These are phyloP conservation scores for Rhadina sibilatrix DNA, from an alignment of 2,113 vertebrate species.

Conservation along the genomic window DNA sequence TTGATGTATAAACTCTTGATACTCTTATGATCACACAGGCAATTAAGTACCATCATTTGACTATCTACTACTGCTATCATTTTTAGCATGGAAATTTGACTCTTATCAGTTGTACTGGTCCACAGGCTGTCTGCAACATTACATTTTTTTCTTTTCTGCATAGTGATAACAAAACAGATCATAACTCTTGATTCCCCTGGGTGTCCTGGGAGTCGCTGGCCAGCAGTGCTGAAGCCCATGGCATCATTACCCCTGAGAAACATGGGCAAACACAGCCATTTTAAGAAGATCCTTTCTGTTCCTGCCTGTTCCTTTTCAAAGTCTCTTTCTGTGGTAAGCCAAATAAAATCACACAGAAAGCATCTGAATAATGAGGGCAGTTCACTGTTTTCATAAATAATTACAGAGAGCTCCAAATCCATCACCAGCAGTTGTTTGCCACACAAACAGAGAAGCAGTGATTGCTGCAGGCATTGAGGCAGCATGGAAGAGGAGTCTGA, in stretches of 20 bases:
- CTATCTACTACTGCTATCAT: background rate
- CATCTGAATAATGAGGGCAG: conserved; percentile 55
- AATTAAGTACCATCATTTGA: background rate
- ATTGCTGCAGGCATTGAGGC: background rate
- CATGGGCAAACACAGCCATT: fast-evolving
- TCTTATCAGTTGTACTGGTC: background rate
- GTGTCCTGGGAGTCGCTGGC: background rate
- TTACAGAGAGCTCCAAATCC: conserved; percentile 47
- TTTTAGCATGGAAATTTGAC: background rate
- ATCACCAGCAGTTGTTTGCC: conserved; percentile 13
- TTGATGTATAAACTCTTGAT: background rate
- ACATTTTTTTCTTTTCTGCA: background rate
- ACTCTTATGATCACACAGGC: background rate
- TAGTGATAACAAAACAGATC: background rate
- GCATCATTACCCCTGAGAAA: background rate
- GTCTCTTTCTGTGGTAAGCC: conserved; percentile 1
- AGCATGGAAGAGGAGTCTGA: background rate
- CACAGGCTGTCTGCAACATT: background rate
- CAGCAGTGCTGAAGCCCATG: background rate
- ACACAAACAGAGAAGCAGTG: background rate
- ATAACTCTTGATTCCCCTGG: background rate
- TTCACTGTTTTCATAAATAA: conserved; percentile 55
- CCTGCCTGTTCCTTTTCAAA: background rate
- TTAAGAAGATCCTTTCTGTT: background rate
- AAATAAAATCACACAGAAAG: conserved; percentile 31